Evolutionary conservation across 1,140 invertebrate species (phyloP).

Genomic region (Trichomalopsis sarcophagae): DNA sequence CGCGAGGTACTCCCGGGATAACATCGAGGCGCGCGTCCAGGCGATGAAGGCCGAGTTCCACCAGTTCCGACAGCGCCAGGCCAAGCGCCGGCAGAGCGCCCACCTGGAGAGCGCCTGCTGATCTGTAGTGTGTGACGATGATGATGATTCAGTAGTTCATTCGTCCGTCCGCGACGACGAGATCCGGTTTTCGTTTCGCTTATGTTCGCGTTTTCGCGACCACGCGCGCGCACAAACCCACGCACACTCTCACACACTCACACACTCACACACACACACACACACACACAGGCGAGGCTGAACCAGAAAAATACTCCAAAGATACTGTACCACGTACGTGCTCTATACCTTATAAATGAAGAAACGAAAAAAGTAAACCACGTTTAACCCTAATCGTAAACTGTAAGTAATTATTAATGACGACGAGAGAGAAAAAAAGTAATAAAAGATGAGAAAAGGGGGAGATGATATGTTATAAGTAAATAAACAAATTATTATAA

Average conservation of each 20-base stretch:
- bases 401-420: constrained; percentile 68
- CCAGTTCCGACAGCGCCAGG: constrained; percentile 91
- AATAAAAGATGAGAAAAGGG: constrained; percentile 46
- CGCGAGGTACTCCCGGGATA: constrained; percentile 76
- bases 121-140: constrained; percentile 53
- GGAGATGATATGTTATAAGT: constrained; percentile 47
- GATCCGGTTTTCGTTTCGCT: constrained; percentile 29
- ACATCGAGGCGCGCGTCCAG: constrained; percentile 92
- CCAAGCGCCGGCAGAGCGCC: constrained; percentile 79
- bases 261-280: background rate
- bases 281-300: constrained; percentile 34
- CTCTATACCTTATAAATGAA: constrained; percentile 68
- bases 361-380: constrained; percentile 60
- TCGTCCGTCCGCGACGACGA: constrained; percentile 25
- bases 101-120: constrained; percentile 87
- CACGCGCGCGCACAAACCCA: background rate
- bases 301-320: constrained; percentile 65
- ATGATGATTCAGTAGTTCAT: constrained; percentile 2
- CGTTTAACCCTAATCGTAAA: constrained; percentile 68
- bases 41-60: constrained; percentile 97
- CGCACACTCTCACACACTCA: background rate
- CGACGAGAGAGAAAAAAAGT: constrained; percentile 33
- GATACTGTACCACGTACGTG: constrained; percentile 70
- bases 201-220: constrained; percentile 55
- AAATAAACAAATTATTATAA: constrained; percentile 57